These are phyloP conservation scores for Fistularia tabacaria DNA, from an alignment of 2,797 vertebrate species.

Conservation along the genomic window DNA sequence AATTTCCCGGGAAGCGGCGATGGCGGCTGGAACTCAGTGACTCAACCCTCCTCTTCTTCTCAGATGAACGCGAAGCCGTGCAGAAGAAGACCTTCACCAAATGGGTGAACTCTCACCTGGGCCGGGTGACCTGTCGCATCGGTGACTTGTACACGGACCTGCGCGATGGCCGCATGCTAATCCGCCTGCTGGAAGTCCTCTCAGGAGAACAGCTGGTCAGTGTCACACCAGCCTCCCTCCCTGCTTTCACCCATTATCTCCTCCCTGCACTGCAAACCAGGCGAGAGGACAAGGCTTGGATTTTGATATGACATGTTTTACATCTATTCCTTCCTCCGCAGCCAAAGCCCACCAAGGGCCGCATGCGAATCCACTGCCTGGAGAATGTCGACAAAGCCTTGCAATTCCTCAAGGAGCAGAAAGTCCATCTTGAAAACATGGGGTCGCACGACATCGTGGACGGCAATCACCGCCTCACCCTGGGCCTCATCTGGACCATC, in stretches of 20 bases:
- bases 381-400: conserved; percentile 94
- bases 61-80: conserved; percentile 92
- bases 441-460: conserved; percentile 94
- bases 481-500: conserved; percentile 94
- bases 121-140: conserved; percentile 87
- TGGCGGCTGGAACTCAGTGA: no score
- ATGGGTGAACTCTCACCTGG: conserved; percentile 96
- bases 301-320: conserved; percentile 6
- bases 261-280: conserved; percentile 10
- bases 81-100: conserved; percentile 98
- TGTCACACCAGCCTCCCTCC: conserved; percentile 32
- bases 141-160: conserved; percentile 91
- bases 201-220: conserved; percentile 92
- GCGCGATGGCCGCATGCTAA: conserved; percentile 89
- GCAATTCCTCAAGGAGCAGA: conserved; percentile 94
- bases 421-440: conserved; percentile 93
- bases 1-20: neutral
- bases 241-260: conserved; percentile 17
- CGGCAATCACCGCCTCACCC: conserved; percentile 90
- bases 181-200: conserved; percentile 90
- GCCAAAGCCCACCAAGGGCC: conserved; percentile 92
- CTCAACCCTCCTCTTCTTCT: conserved; percentile 6
- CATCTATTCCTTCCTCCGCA: conserved; percentile 38
- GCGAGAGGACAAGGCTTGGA: conserved; percentile 16
- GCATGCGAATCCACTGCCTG: conserved; percentile 94